Evolutionary conservation across 2,797 vertebrate genomes (phyloP).

Genomic region (Halcyon badia): DNA sequence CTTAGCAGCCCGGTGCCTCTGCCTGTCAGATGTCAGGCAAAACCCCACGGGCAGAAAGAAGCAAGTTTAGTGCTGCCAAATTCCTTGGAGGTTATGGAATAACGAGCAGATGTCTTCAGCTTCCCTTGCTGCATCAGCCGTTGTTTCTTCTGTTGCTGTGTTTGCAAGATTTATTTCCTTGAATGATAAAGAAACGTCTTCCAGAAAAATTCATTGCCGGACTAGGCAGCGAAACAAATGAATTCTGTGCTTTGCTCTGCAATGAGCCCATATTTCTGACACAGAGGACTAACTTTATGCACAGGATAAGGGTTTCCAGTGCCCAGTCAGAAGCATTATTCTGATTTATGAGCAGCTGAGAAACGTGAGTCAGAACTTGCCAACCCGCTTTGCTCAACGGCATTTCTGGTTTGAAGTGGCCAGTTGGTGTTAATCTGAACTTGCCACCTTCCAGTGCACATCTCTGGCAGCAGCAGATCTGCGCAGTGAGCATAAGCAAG

Average conservation of each 20-base stretch:
- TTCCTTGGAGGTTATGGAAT: neutral
- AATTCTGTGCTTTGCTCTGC: neutral
- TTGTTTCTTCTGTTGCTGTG: neutral
- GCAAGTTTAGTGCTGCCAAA: neutral
- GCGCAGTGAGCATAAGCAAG: accelerated
- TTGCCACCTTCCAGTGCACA: neutral
- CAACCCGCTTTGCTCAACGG: neutral
- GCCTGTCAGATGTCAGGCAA: neutral
- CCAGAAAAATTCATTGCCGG: neutral
- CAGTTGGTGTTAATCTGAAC: neutral
- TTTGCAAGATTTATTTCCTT: conserved; percentile 17
- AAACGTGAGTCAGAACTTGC: neutral
- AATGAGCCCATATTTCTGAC: neutral
- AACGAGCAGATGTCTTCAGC: neutral
- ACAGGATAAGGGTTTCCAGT: conserved; percentile 3
- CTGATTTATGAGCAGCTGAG: neutral
- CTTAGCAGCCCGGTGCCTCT: neutral
- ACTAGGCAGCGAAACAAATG: neutral
- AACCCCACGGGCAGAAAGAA: neutral
- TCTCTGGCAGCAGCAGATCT: neutral
- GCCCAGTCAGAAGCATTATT: neutral
- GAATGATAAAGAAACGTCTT: neutral
- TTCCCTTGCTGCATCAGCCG: neutral
- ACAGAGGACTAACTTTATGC: neutral
- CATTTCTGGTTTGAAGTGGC: neutral